phyloP scores from a whole-genome alignment of 1,140 invertebrate genomes.

The Druon quercuslanigerum region DNA sequence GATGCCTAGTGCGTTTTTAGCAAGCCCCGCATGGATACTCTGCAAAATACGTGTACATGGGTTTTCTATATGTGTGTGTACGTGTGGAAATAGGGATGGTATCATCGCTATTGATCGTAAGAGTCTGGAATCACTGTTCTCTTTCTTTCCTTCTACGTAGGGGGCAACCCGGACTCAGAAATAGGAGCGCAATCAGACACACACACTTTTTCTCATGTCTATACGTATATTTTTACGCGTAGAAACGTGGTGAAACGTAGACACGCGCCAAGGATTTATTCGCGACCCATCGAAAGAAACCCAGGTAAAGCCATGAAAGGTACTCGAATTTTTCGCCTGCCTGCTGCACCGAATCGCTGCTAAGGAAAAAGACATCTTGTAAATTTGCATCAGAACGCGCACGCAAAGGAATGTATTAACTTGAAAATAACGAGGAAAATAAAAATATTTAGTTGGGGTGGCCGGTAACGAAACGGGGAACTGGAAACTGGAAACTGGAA shows the following conservation, averaged over 20 bases:
- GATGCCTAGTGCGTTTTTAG: constrained; percentile 20
- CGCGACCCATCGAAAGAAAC: constrained; percentile 27
- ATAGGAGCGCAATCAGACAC: background rate
- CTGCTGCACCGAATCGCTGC: background rate
- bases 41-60: background rate
- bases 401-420: background rate
- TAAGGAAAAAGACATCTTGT: constrained; percentile 1
- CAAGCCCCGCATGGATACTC: background rate
- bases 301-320: constrained; percentile 27
- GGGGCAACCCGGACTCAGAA: background rate
- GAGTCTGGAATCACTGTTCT: constrained; percentile 23
- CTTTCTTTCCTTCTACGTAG: background rate
- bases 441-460: no score
- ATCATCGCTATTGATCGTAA: constrained; percentile 22
- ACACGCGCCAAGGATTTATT: constrained; percentile 26
- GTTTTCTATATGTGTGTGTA: background rate
- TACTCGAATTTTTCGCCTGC: background rate
- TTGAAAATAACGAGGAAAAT: no score
- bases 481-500: no score
- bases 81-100: constrained; percentile 21
- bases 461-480: no score
- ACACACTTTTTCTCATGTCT: background rate
- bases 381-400: background rate
- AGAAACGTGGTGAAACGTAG: background rate
- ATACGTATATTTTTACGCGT: background rate